A percentile compares a stretch with the other conserved stretches of the same genome.
These are phyloP conservation scores for Stigmatopora argus DNA, from an alignment of 2,113 vertebrate genomes.

Conservation along the genomic window DNA sequence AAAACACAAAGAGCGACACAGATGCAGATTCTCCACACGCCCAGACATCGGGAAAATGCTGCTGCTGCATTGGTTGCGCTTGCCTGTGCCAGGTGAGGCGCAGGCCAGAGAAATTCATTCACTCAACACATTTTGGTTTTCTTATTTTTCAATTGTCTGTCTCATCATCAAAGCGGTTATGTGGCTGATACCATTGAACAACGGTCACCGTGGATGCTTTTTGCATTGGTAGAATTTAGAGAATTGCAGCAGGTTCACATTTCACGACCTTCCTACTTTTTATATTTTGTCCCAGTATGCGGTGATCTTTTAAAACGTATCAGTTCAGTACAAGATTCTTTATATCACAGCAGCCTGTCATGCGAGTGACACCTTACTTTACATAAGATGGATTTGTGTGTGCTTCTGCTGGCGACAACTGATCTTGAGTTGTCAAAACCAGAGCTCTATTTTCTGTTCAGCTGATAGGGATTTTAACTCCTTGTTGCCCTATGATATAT, in stretches of 20 bases:
- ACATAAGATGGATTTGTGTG: conserved; percentile 10
- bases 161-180: neutral
- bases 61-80: conserved; percentile 95
- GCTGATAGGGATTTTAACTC: conserved; percentile 46
- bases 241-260: neutral
- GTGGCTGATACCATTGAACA: too few relatives aligned
- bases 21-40: conserved; percentile 75
- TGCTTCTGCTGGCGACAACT: conserved; percentile 53
- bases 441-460: conserved; percentile 62
- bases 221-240: neutral
- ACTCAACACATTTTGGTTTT: neutral
- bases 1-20: conserved; percentile 75
- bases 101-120: neutral
- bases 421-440: conserved; percentile 60
- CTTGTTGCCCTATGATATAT: conserved; percentile 49
- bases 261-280: neutral
- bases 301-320: neutral
- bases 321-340: neutral
- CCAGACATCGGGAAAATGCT: conserved; percentile 89
- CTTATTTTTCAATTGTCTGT: neutral
- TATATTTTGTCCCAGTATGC: neutral
- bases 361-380: neutral
- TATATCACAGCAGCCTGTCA: neutral
- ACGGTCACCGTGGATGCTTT: too few relatives aligned
- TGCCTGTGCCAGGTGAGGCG: conserved; percentile 88